These are phyloP conservation scores for Sebastes dallii DNA, from an alignment of 2,797 vertebrate species.

Conservation along the genomic window DNA sequence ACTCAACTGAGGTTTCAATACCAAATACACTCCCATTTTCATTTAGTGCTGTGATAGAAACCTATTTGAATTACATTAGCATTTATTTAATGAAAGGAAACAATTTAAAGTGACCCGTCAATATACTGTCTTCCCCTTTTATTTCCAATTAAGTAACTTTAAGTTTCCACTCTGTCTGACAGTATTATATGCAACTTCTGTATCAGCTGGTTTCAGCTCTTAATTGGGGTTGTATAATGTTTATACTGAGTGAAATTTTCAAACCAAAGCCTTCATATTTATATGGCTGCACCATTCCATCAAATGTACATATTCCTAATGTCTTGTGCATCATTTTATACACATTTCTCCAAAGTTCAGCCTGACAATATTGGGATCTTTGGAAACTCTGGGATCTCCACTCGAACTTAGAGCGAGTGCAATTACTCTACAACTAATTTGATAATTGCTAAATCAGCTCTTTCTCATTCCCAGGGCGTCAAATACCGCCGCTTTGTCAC, in stretches of 20 bases:
- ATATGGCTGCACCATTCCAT: background rate
- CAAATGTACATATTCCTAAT: rapidly evolving
- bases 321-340: background rate
- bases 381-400: background rate
- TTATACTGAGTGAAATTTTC: background rate
- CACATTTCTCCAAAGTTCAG: background rate
- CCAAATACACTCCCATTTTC: background rate
- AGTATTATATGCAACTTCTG: background rate
- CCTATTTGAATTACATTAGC: background rate
- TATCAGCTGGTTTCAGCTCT: background rate
- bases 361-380: background rate
- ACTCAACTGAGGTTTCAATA: slow-evolving; percentile 20
- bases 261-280: background rate
- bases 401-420: background rate
- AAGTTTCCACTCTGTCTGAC: background rate
- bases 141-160: background rate
- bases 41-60: slow-evolving; percentile 1
- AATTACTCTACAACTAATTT: background rate
- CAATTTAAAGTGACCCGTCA: background rate
- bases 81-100: background rate
- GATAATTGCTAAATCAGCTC: too few species aligned
- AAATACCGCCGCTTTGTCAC: too few species aligned
- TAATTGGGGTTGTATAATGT: background rate
- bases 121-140: background rate
- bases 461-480: too few species aligned